A percentile compares a stretch with the other conserved stretches of the same genome.
These are phyloP conservation scores for Cataglyphis rosenhaueri DNA, from an alignment of 2,888 invertebrate genomes.

Conservation along the genomic window DNA sequence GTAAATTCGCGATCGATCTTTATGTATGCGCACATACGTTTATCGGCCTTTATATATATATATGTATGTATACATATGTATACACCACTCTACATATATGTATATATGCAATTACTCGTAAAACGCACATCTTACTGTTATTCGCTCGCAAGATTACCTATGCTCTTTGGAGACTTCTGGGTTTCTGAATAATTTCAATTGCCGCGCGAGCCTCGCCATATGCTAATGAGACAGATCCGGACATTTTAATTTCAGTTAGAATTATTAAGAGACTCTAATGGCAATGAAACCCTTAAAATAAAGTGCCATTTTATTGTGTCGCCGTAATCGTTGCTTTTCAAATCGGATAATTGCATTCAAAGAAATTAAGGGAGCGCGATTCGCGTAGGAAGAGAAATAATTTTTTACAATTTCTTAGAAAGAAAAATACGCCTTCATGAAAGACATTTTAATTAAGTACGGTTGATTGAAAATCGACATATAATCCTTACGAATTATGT, in stretches of 20 bases:
- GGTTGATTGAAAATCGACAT: not conserved
- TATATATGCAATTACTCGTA: conserved; percentile 57
- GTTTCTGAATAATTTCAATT: conserved; percentile 53
- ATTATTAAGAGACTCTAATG: conserved; percentile 42
- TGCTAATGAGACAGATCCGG: conserved; percentile 32
- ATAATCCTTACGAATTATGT: not conserved
- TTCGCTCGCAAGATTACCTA: conserved; percentile 21
- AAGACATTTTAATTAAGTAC: not conserved
- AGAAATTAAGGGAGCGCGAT: not conserved
- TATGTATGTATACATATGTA: not conserved
- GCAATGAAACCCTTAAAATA: conserved; percentile 32
- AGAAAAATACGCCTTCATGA: not conserved
- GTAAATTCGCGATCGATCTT: not conserved
- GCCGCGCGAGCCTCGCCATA: not conserved
- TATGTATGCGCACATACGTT: not conserved
- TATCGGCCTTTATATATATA: no score
- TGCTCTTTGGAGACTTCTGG: conserved; percentile 1
- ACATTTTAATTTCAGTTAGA: conserved; percentile 41
- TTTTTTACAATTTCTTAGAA: not conserved
- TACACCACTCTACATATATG: not conserved
- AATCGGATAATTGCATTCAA: conserved; percentile 25
- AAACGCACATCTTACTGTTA: conserved; percentile 57
- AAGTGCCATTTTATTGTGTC: conserved; percentile 35
- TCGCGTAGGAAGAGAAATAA: not conserved
- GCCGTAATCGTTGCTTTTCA: conserved; percentile 6